Evolutionary conservation across 2,888 invertebrate species (phyloP), one percentile per base, ranked within the genome.

Genomic region (Hyppa rectilinea): DNA sequence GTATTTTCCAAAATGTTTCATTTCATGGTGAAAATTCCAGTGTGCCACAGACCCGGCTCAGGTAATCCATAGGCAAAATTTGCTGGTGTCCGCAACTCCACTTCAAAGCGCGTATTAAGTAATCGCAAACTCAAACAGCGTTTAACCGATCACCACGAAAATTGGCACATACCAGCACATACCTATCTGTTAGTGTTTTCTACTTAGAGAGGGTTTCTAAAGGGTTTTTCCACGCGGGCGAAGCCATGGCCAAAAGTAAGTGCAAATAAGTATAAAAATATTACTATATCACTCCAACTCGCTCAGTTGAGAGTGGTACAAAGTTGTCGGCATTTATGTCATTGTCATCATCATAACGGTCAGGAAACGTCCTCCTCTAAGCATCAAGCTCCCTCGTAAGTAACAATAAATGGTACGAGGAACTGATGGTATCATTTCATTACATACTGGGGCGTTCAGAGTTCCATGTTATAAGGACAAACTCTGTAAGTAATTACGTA

Each of bases 291-390:
- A 56, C 23, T 26, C 26, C 38, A 78, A 59, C n/a, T 29, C n/a
- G n/a, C 26, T 14, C 56, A 60, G 38, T 56, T 56, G 4, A n/a
- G 43, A 29, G 31, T 45, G 43, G 45, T 43, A 23, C 23, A 12
- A 55, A 61, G 31, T 79, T 47, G 56, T 61, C 38, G n/a, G 36
- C 40, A 65, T 65, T 76, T 65, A 65, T 79, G 31, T 34, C 47
- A 78, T 40, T 65, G 71, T 56, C 61, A 74, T 76, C 66, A 65
- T 73, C 65, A 79, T 79, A 65, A 73, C 66, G 52, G 75, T 38
- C 79, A 79, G 80, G 79, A 79, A 76, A 65, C 74, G 36, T 75
- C 65, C 60, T 75, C 59, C 65, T 29, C 65, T 52, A 45, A 72
- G 50, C 23, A 64, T 72, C 64, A 59, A 40, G 55, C 49, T 65